Evolutionary conservation across 2,888 invertebrate species (phyloP), one percentile per base, ranked within the genome.

Genomic region (Nomada hirtipes): DNA sequence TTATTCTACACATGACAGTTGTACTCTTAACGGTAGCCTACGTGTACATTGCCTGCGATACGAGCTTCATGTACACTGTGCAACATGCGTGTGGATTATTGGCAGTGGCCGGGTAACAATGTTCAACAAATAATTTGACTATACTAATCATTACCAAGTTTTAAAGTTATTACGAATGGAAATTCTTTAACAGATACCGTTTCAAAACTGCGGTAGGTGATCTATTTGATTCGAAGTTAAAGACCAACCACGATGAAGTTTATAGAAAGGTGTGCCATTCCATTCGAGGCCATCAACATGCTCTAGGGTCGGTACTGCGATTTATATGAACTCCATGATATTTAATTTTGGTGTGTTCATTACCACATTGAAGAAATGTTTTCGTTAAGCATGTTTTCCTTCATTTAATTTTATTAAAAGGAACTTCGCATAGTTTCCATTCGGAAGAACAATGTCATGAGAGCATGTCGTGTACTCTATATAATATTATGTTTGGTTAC

Each of bases 41-140:
- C 7, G 63, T 76, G 11, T 76, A 50, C 26, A 2, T 53, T 23
- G 55, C 44, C 11, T 55, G 63, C 0, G 79, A 79, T 3, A 36
- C 76, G 1, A n/a, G 20, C 18, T 76, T 55, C 64, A 50, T 76
- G 20, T n/a, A 50, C 1, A 1, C n/a, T 10, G 57, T 79, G 18
- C 69, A 79, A 2, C 75, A 79, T 4, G 75, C 29, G 0, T 79
- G 79, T 47, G 74, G 29, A 15, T 13, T 59, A 7, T 36, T 76
- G 9, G 26, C 55, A 1, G 47, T 71, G 1, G 18, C 57, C 9
- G 76, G 76, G 76, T 76, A 64, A 47, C 20, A 2, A 26, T 29
- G 18, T 15, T 15, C 59, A 0, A 29, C 11, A 15, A 7, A 29
- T n/a, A 26, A 29, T 13, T 59, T 59, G 18, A 0, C 13, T 29